phyloP scores from a whole-genome alignment of 2,113 vertebrate species.

The Scortum barcoo region DNA sequence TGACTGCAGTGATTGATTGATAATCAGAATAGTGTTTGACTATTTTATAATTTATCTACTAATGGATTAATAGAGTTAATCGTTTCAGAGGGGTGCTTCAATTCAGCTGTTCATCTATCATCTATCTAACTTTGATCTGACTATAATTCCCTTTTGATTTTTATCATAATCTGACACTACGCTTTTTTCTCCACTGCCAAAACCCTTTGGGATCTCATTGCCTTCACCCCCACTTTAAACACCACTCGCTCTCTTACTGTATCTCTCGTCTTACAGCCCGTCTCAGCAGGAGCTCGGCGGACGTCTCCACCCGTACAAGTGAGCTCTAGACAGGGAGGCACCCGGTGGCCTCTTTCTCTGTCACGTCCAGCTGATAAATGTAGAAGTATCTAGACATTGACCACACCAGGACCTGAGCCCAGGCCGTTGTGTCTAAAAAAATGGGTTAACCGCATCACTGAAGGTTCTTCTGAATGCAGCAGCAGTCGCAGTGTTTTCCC shows the following conservation, averaged over 20 bases:
- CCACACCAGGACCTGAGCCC: not conserved
- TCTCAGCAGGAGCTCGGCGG: slow-evolving; percentile 26
- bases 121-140: too few species aligned
- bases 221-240: not conserved
- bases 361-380: slow-evolving; percentile 39
- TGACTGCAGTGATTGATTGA: not conserved
- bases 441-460: not conserved
- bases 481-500: not conserved
- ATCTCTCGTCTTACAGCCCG: not conserved
- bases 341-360: slow-evolving; percentile 36
- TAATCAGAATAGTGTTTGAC: not conserved
- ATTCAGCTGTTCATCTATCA: not conserved
- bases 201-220: not conserved
- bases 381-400: not conserved
- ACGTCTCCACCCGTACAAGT: not conserved
- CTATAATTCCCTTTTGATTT: not conserved
- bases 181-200: not conserved
- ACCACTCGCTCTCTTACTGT: not conserved
- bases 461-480: slow-evolving; percentile 5
- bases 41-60: not conserved
- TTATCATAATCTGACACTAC: not conserved
- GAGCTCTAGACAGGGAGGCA: slow-evolving; percentile 43
- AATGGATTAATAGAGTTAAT: not conserved
- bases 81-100: too few species aligned
- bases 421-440: not conserved